Evolutionary conservation across 2,888 invertebrate species (phyloP).

Genomic region (Eristalis arbustorum): DNA sequence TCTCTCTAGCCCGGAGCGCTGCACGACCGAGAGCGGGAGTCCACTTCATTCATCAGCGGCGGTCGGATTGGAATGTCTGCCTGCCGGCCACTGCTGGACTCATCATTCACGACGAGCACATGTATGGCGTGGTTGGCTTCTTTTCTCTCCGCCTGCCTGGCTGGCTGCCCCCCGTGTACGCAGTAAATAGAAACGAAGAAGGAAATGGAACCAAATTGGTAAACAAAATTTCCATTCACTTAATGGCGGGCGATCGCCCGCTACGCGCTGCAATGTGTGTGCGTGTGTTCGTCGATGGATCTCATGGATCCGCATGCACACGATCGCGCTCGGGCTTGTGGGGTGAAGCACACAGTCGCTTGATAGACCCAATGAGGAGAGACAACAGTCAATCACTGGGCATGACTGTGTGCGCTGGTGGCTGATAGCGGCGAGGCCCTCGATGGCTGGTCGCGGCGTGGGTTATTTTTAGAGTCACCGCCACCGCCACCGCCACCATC

Average conservation of each 20-base stretch:
- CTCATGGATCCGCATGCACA: not conserved
- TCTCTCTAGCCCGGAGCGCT: not conserved
- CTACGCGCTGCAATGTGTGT: not conserved
- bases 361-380: slow-evolving; percentile 51
- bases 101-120: slow-evolving; percentile 5
- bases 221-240: slow-evolving; percentile 61
- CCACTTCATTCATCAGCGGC: not conserved
- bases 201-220: slow-evolving; percentile 56
- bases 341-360: not conserved
- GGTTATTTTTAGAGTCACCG: slow-evolving; percentile 23
- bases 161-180: not conserved
- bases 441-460: not conserved
- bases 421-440: slow-evolving; percentile 1
- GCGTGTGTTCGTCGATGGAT: not conserved
- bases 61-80: slow-evolving; percentile 1
- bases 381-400: slow-evolving; percentile 62
- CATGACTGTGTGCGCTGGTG: slow-evolving; percentile 37
- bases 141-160: not conserved
- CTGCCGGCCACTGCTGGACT: slow-evolving; percentile 9
- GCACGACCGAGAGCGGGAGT: not conserved
- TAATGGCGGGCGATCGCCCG: slow-evolving; percentile 26
- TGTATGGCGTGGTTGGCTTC: slow-evolving; percentile 8
- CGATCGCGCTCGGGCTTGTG: not conserved
- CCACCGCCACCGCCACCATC: not conserved
- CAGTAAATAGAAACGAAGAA: slow-evolving; percentile 34